A percentile compares a stretch with the other conserved stretches of the same genome.
Evolutionary conservation across 2,888 invertebrate genomes (phyloP).

Genomic region (Palloptera scutellata): DNA sequence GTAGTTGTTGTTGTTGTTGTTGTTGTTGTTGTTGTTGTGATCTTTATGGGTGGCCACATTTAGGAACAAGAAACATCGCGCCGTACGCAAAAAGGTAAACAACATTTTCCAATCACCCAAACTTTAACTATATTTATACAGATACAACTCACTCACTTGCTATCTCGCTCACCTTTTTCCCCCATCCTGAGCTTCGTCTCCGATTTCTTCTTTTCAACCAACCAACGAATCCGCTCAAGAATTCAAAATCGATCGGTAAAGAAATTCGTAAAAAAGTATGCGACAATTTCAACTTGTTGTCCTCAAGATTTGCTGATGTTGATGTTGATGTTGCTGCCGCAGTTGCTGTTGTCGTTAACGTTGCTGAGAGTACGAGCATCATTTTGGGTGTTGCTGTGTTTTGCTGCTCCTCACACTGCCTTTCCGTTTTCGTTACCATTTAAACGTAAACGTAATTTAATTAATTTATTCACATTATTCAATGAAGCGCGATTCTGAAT

Average conservation of each 20-base stretch:
- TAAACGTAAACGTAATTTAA: slow-evolving; percentile 56
- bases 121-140: too few species aligned
- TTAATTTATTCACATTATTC: slow-evolving; percentile 62
- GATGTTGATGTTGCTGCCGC: too few species aligned
- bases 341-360: too few species aligned
- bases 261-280: slow-evolving; percentile 3
- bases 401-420: background rate
- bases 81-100: slow-evolving; percentile 40
- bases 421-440: slow-evolving; percentile 20
- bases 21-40: slow-evolving; percentile 27
- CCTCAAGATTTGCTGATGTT: background rate
- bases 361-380: too few species aligned
- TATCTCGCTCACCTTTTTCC: background rate
- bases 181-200: background rate
- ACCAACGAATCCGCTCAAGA: background rate
- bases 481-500: slow-evolving; percentile 60
- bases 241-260: background rate
- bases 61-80: slow-evolving; percentile 31
- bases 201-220: too few species aligned
- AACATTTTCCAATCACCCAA: slow-evolving; percentile 41
- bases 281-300: background rate
- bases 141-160: background rate
- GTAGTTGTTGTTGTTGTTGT: slow-evolving; percentile 11
- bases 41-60: slow-evolving; percentile 53
- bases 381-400: too few species aligned